These are phyloP conservation scores for Littorina saxatilis DNA, from an alignment of 1,140 invertebrate species.

Conservation along the genomic window DNA sequence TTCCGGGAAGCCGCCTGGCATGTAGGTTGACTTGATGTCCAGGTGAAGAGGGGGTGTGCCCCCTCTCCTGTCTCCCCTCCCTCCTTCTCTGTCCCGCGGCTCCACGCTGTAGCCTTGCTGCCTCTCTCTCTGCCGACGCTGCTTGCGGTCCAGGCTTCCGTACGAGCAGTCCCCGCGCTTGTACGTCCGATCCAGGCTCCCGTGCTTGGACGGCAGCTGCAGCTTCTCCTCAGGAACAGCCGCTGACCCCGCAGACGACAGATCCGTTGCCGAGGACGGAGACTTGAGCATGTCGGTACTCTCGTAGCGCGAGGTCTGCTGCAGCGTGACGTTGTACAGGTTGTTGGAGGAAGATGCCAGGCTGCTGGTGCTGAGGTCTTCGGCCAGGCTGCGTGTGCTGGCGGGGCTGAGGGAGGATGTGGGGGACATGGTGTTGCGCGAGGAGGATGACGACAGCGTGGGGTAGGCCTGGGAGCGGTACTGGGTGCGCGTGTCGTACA, in stretches of 20 bases:
- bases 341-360: conserved; percentile 60
- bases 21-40: conserved; percentile 19
- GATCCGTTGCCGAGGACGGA: conserved; percentile 41
- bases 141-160: conserved; percentile 65
- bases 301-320: conserved; percentile 64
- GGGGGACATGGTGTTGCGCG: conserved; percentile 25
- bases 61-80: background rate
- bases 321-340: conserved; percentile 64
- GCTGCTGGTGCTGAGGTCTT: conserved; percentile 36
- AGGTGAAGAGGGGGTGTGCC: background rate
- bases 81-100: conserved; percentile 18
- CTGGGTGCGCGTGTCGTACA: conserved; percentile 71
- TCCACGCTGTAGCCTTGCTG: conserved; percentile 20
- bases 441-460: conserved; percentile 40
- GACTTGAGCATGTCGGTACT: conserved; percentile 62
- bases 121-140: conserved; percentile 11
- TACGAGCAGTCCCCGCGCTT: conserved; percentile 48
- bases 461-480: conserved; percentile 76
- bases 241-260: conserved; percentile 30
- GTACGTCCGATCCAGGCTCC: conserved; percentile 55
- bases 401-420: conserved; percentile 22
- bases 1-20: background rate
- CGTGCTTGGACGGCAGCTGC: conserved; percentile 44
- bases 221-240: conserved; percentile 39
- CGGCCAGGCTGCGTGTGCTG: conserved; percentile 33